Evolutionary conservation across 37 sponge, comb jelly and placozoan genomes (phyloP), one percentile per base, ranked within the genome.

Genomic region (Amphimedon queenslandica): DNA sequence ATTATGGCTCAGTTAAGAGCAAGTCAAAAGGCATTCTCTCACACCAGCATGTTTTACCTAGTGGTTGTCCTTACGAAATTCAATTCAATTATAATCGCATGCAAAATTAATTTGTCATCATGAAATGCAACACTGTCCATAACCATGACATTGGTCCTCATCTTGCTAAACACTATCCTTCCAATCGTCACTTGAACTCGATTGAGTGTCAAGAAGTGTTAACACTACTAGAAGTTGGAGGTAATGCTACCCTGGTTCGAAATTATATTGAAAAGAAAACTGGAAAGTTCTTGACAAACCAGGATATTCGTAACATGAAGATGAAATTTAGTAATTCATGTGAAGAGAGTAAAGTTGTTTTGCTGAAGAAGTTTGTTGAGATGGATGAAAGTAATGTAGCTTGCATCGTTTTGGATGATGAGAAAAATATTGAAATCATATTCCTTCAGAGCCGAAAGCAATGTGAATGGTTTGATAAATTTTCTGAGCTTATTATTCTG

Each of bases 141-240:
- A 66, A 66, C 37, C 68, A 66, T 66, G 35, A 2, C 25, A 33
- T 66, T 66, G 38, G 68, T 66, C 23, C 68, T 8, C 23, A 34
- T 11, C 8, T 63, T 63, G 64, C 64, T 11, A 63, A 63, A 63
- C 68, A 66, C 31, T 66, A 66, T 66, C 68, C 68, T 4, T 66
- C 37, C 31, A 31, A 10, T 33, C 37, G 68, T 66, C 68, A 36
- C 8, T 27, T 66, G 6, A 27, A 29, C 34, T 13, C 68, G 4
- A 66, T 3, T 34, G 68, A 66, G 3, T 66, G 68, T 66, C 68
- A 66, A 66, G 68, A 66, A 27, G 68, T 36, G 31, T 66, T 66
- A 66, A 66, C 32, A 57, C 42, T 71, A 11, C 10, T 71, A 55
- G 60, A 71, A 29, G 73, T 57, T 57, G 58, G 56, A 30, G 73